phyloP scores from a whole-genome alignment of 2,113 vertebrate genomes.

The Campylomormyrus tamandua region DNA sequence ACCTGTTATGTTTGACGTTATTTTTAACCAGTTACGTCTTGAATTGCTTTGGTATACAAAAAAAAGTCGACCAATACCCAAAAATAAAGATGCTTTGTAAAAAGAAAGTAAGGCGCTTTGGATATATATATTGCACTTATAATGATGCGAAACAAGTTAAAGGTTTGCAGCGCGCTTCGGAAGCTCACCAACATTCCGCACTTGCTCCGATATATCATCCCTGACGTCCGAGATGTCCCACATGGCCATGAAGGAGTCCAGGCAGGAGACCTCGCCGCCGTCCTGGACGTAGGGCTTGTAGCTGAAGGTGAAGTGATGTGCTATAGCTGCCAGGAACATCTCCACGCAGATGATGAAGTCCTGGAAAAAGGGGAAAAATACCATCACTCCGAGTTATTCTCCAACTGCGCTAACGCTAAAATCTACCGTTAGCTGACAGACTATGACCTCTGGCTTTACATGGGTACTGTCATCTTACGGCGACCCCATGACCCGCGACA shows the following conservation, averaged over 20 bases:
- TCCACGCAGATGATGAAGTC: slow-evolving; percentile 98
- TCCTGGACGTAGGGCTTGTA: slow-evolving; percentile 95
- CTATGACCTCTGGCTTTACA: background rate
- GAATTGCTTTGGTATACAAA: background rate
- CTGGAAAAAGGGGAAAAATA: slow-evolving; percentile 47
- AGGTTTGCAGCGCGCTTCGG: background rate
- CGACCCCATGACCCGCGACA: background rate
- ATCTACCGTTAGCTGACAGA: background rate
- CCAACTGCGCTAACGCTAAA: background rate
- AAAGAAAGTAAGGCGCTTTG: background rate
- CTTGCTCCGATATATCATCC: slow-evolving; percentile 93
- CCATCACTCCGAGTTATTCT: background rate
- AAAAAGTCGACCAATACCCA: background rate
- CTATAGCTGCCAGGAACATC: slow-evolving; percentile 95
- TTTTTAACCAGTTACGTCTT: background rate
- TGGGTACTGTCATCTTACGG: background rate
- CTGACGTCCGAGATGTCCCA: slow-evolving; percentile 95
- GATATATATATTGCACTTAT: background rate
- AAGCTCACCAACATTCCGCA: slow-evolving; percentile 87
- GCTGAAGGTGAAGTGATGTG: slow-evolving; percentile 92
- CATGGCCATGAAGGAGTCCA: slow-evolving; percentile 96
- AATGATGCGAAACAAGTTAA: background rate
- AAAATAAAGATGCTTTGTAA: background rate
- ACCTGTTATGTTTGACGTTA: background rate
- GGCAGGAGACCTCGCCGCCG: slow-evolving; percentile 91